These are phyloP conservation scores for Thysanoteuthis rhombus DNA, from an alignment of 2,888 invertebrate species.

Conservation along the genomic window DNA sequence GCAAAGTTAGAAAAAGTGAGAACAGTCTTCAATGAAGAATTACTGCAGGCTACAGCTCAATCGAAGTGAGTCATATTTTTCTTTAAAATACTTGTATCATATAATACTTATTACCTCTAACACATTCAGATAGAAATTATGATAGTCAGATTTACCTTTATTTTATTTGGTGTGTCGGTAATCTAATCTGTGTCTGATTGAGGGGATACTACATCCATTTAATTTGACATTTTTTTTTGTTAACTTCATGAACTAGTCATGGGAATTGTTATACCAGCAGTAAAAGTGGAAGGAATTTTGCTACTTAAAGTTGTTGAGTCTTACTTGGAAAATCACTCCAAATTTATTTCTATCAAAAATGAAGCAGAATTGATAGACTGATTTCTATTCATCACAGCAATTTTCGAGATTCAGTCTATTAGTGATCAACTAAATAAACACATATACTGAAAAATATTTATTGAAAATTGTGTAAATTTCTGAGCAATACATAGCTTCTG, in stretches of 20 bases:
- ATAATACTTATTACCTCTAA: not conserved
- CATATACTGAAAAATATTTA: too few relatives aligned
- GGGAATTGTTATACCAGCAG: not conserved
- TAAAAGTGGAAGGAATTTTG: too few relatives aligned
- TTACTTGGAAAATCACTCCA: too few relatives aligned
- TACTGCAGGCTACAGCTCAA: slow-evolving; percentile 74
- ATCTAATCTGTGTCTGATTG: not conserved
- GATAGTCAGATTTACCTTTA: not conserved
- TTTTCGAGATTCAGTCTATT: too few relatives aligned
- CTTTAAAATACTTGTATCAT: not conserved
- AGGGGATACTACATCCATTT: not conserved
- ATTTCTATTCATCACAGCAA: too few relatives aligned
- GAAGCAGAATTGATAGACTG: too few relatives aligned
- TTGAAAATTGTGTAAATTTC: too few relatives aligned
- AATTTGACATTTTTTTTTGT: not conserved
- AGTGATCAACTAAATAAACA: too few relatives aligned
- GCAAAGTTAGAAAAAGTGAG: slow-evolving; percentile 70
- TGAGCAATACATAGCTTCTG: too few relatives aligned
- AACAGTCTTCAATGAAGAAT: slow-evolving; percentile 73
- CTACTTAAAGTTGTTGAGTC: too few relatives aligned
- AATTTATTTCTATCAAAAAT: too few relatives aligned
- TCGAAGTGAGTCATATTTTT: slow-evolving; percentile 71
- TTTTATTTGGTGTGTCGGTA: not conserved
- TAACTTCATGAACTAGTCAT: not conserved
- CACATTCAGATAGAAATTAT: not conserved